phyloP scores from a whole-genome alignment of 2,797 vertebrate genomes.

The Enoplosus armatus region DNA sequence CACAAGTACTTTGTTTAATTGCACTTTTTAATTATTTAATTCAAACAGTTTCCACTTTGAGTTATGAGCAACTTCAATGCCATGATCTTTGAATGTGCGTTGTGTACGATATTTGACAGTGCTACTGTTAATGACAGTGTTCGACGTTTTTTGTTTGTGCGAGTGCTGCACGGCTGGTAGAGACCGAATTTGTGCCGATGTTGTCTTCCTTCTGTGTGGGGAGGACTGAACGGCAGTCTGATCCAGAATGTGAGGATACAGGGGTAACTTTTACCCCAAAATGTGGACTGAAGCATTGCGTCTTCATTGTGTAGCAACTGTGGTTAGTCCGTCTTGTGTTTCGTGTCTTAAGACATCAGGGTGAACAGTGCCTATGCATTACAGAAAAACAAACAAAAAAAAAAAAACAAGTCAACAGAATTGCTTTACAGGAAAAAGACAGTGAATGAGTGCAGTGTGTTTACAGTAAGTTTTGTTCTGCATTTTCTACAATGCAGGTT shows the following conservation, averaged over 20 bases:
- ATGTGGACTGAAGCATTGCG: conserved; percentile 8
- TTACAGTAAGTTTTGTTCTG: conserved; percentile 27
- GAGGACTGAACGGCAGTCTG: background rate
- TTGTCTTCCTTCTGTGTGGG: conserved; percentile 25
- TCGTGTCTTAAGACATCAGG: conserved; percentile 67
- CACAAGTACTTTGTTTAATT: conserved; percentile 44
- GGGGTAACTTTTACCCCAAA: conserved; percentile 16
- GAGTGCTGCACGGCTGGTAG: conserved; percentile 13
- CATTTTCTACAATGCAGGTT: conserved; percentile 43
- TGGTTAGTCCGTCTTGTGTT: conserved; percentile 64
- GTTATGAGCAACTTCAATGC: conserved; percentile 49
- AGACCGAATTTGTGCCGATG: too few species aligned
- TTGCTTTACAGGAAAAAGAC: conserved; percentile 24
- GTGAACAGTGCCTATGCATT: conserved; percentile 77
- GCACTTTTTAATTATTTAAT: conserved; percentile 69
- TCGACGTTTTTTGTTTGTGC: conserved; percentile 31
- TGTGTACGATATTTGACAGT: conserved; percentile 64
- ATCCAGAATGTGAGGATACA: conserved; percentile 8
- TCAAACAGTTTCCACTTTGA: conserved; percentile 24
- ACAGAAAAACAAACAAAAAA: too few species aligned
- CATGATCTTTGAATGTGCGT: conserved; percentile 70
- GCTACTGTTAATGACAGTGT: conserved; percentile 56
- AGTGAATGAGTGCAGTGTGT: conserved; percentile 21
- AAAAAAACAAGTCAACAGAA: conserved; percentile 18
- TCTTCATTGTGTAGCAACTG: conserved; percentile 50